Evolutionary conservation across 1,140 invertebrate genomes (phyloP).

Genomic region (Brachionus asplanchnoidis): DNA sequence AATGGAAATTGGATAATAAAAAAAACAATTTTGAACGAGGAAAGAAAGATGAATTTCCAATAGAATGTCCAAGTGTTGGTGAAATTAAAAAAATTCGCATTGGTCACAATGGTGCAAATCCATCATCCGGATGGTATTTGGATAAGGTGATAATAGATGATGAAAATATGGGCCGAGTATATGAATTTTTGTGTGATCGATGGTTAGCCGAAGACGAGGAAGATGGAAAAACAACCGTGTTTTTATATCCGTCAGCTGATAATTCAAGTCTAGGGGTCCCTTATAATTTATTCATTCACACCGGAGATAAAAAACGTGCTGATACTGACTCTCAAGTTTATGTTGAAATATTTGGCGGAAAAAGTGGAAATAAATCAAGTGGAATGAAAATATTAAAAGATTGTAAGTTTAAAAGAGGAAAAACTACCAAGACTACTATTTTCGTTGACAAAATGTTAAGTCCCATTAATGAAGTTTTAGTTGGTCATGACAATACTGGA

Average conservation of each 20-base stretch:
- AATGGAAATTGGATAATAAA: constrained; percentile 31
- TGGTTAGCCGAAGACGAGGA: constrained; percentile 55
- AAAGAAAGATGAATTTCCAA: constrained; percentile 55
- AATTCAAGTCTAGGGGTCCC: constrained; percentile 48
- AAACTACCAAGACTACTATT: constrained; percentile 53
- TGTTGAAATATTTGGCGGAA: constrained; percentile 52
- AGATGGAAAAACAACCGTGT: constrained; percentile 52
- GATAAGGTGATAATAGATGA: constrained; percentile 53
- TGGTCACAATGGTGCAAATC: constrained; percentile 54
- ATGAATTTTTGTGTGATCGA: constrained; percentile 51
- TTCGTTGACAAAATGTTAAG: constrained; percentile 51
- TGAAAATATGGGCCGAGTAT: constrained; percentile 48
- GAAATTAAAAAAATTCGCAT: constrained; percentile 51
- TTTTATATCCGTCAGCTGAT: constrained; percentile 48
- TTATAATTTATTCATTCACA: constrained; percentile 53
- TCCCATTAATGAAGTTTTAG: constrained; percentile 51
- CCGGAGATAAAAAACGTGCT: constrained; percentile 51
- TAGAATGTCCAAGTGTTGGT: constrained; percentile 52
- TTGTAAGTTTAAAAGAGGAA: constrained; percentile 51
- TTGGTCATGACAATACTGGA: constrained; percentile 56
- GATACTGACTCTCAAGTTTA: constrained; percentile 54
- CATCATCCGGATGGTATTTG: constrained; percentile 47
- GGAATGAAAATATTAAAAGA: constrained; percentile 54
- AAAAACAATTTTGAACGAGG: constrained; percentile 52
- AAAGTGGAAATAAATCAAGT: constrained; percentile 47